Base-by-base conservation (phyloP, 2,113 vertebrate genomes). In the Cynocephalus volans region DNA sequence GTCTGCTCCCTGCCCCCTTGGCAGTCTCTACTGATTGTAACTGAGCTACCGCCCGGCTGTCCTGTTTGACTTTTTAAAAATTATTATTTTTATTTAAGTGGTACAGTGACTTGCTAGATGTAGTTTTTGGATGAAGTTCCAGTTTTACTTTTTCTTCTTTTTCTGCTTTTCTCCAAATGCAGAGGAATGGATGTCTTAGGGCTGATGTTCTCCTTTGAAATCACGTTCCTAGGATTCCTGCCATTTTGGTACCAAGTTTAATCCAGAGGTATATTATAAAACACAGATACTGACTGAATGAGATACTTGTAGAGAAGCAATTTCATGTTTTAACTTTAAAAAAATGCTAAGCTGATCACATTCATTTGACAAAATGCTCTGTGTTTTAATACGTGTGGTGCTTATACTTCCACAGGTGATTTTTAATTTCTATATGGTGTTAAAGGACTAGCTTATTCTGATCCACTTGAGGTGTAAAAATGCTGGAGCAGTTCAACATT, bases 351-450 rank as follows among this genome's bases (percentile, higher is more conserved):
- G 85, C 50, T 92, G 67, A 8, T 72, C 23, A 23, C 7, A 65
- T 73, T 92, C 56, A 92, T 4, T 24, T 94, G 26, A 86, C 73
- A 41, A 95, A 88, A 75, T 75, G 81, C 11, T 79, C 90, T 95
- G 52, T 65, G 14, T 84, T 19, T 52, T 85, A 86, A 64, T 92
- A 76, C 86, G 73, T 31, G 72, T 17, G 62, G 1, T 41, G 2
- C 28, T 76, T 95, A n/a, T 87, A 15, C 72, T 97, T 60, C 76
- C 52, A 83, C 24, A 93, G 36, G 45, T 41, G 41, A 41, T 33
- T 88, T 36, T 92, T 36, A 67, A 13, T 95, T 93, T 96, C 82
- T 54, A 26, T 52, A 31, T 4, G 8, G 0, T 75, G 67, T 50
- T 54, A 96, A 98, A 93, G 18, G 33, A 85, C 23, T 7, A 41